Conservation (phyloP, 2,797 vertebrate genomes). For the Ctenosaura bakeri region DNA sequence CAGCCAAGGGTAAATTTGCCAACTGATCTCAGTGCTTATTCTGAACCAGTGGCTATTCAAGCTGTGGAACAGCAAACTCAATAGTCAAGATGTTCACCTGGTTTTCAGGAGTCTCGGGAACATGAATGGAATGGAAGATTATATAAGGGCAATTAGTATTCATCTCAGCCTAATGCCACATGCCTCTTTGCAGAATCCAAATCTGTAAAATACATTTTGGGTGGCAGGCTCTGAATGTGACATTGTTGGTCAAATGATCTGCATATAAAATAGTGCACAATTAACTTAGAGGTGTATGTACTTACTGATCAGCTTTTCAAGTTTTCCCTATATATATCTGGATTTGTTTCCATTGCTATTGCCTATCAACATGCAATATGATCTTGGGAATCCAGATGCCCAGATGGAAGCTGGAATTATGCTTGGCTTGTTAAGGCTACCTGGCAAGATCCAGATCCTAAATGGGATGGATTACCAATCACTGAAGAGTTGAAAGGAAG, state of each 20-base stretch:
- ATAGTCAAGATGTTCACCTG: not conserved
- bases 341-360: constrained; percentile 1
- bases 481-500: not conserved
- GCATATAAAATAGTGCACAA: not conserved
- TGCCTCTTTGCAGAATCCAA: not conserved
- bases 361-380: not conserved
- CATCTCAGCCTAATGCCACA: not conserved
- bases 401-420: not conserved
- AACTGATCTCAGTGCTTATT: not conserved
- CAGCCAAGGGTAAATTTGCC: not conserved
- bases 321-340: not conserved
- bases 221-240: not conserved
- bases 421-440: not conserved
- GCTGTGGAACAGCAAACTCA: not conserved
- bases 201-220: not conserved
- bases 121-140: not conserved
- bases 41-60: not conserved
- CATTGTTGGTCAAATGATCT: not conserved
- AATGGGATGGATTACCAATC: not conserved
- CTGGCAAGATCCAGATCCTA: not conserved
- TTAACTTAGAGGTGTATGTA: not conserved
- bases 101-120: not conserved
- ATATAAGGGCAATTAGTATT: not conserved
- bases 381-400: not conserved
- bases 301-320: not conserved